A percentile compares a stretch with the other conserved stretches of the same genome.
Evolutionary conservation across 2,797 vertebrate genomes (phyloP).

Genomic region (Crax fasciolata): DNA sequence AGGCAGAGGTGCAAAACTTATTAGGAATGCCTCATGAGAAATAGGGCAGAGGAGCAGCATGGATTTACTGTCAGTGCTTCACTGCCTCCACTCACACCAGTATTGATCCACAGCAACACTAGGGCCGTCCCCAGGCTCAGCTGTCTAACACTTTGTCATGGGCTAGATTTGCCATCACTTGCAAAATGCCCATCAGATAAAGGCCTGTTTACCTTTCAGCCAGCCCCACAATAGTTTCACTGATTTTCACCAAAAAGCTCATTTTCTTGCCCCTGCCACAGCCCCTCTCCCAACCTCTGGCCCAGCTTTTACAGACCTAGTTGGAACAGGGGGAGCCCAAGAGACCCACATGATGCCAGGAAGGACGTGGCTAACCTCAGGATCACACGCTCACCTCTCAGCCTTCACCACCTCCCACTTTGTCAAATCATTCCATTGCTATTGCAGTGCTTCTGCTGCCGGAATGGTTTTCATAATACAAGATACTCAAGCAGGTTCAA

Average conservation of each 20-base stretch:
- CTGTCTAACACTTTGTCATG: neutral
- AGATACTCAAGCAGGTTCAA: neutral
- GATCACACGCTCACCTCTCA: rapidly evolving
- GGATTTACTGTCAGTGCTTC: neutral
- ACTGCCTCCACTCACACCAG: neutral
- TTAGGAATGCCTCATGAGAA: neutral
- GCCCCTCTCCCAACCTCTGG: neutral
- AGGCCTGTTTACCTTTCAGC: neutral
- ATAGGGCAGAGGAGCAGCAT: neutral
- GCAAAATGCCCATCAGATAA: neutral
- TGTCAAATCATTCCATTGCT: neutral
- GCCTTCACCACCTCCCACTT: neutral
- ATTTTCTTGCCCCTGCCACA: neutral
- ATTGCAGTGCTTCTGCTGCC: neutral
- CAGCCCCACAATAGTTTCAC: neutral
- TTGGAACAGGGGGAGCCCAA: neutral
- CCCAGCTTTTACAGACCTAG: neutral
- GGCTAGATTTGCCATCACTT: neutral
- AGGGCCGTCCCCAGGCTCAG: neutral
- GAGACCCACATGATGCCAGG: neutral
- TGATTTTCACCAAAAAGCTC: neutral
- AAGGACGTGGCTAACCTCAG: neutral
- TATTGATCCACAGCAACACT: neutral
- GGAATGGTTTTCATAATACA: neutral
- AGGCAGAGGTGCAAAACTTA: neutral